Conservation (phyloP, 2,797 vertebrate genomes). For the Chanos chanos region DNA sequence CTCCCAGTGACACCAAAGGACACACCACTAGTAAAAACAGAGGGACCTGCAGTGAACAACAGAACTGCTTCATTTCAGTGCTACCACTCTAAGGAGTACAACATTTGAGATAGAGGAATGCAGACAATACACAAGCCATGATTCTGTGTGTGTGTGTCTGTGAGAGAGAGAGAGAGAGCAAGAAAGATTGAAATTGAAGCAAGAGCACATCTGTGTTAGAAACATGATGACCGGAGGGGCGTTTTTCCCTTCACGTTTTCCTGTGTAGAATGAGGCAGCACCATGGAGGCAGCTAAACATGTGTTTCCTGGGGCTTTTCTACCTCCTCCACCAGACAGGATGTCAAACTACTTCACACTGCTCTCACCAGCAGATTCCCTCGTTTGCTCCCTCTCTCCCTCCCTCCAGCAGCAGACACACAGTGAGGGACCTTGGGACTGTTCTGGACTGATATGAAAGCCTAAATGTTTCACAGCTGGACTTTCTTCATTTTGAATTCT, state of each 20-base stretch:
- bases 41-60: no score
- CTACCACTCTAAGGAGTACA: no score
- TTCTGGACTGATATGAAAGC: not conserved
- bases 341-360: slow-evolving; percentile 13
- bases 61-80: no score
- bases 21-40: no score
- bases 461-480: not conserved
- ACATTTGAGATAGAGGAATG: no score
- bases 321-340: not conserved
- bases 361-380: not conserved
- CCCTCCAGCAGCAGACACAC: not conserved
- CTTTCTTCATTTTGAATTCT: no score
- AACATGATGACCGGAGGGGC: not conserved
- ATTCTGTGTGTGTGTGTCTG: no score
- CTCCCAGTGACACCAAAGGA: no score
- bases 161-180: not conserved
- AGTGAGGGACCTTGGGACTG: not conserved
- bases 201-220: slow-evolving; percentile 4
- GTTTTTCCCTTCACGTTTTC: not conserved
- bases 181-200: slow-evolving; percentile 4
- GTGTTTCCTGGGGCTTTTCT: not conserved
- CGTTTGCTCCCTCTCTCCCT: not conserved
- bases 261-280: not conserved
- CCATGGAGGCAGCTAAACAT: not conserved
- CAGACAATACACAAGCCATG: no score